These are phyloP conservation scores for Halichondria panicea DNA, from an alignment of 37 sponge, comb jelly and placozoan genomes.

Conservation along the genomic window DNA sequence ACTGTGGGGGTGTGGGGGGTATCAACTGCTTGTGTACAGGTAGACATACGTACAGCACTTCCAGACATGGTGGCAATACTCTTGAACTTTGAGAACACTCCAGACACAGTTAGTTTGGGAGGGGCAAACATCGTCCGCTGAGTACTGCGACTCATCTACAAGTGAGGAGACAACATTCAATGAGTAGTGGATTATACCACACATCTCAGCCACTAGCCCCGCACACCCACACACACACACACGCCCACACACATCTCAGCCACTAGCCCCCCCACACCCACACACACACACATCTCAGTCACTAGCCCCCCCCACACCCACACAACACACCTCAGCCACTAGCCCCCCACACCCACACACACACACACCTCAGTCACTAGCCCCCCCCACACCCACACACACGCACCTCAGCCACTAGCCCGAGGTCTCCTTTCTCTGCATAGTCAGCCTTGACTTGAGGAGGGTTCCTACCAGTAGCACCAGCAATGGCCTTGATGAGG, in stretches of 20 bases:
- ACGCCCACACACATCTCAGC: no score
- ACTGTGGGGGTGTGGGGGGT: no score
- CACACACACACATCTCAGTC: no score
- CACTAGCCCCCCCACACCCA: no score
- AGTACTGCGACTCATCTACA: conserved; percentile 76
- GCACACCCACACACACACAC: no score
- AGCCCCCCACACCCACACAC: neutral
- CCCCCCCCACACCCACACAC: neutral
- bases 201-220: no score
- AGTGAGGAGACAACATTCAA: neutral
- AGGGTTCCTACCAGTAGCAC: conserved; percentile 82
- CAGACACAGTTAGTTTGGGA: conserved; percentile 75
- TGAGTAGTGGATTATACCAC: no score
- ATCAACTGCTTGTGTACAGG: no score
- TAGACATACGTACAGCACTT: conserved; percentile 57
- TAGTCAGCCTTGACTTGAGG: conserved; percentile 82
- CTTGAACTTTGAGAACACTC: conserved; percentile 84
- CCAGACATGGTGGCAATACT: conserved; percentile 88
- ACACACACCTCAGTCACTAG: neutral
- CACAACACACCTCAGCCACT: no score
- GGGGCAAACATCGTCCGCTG: conserved; percentile 97
- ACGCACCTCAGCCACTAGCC: conserved; percentile 90
- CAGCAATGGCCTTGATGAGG: conserved; percentile 84
- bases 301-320: no score
- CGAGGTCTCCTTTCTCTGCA: conserved; percentile 88